Evolutionary conservation across 2,113 vertebrate species (phyloP).

Genomic region (Vulpes vulpes): DNA sequence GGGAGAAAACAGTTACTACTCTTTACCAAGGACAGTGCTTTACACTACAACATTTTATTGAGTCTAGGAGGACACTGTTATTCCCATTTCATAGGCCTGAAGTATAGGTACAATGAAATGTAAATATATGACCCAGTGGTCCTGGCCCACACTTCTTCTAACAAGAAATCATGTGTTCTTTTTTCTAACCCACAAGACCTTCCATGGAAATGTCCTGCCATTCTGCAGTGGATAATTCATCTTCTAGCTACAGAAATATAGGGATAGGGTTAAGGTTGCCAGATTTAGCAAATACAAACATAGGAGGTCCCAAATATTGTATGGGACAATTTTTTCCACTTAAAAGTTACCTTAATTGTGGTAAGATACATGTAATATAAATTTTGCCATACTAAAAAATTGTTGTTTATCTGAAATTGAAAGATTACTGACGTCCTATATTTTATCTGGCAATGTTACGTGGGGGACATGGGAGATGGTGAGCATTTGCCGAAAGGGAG

Average conservation of each 20-base stretch:
- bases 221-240: neutral
- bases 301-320: neutral
- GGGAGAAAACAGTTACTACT: neutral
- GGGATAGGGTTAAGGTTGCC: neutral
- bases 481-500: neutral
- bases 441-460: neutral
- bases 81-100: neutral
- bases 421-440: neutral
- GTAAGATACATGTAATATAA: neutral
- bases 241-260: neutral
- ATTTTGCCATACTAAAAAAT: neutral
- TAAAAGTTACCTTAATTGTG: neutral
- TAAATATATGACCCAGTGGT: neutral
- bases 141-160: neutral
- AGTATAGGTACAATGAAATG: neutral
- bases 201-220: neutral
- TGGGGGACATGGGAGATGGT: neutral
- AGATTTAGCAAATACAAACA: slow-evolving; percentile 50
- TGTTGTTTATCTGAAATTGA: neutral
- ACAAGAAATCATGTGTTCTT: neutral
- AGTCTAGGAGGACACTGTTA: neutral
- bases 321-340: neutral
- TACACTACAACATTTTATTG: neutral
- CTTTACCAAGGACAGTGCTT: neutral
- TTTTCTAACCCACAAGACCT: neutral